Base-by-base conservation (phyloP, 1,140 invertebrate genomes). In the Zaprionus tsacasi region DNA sequence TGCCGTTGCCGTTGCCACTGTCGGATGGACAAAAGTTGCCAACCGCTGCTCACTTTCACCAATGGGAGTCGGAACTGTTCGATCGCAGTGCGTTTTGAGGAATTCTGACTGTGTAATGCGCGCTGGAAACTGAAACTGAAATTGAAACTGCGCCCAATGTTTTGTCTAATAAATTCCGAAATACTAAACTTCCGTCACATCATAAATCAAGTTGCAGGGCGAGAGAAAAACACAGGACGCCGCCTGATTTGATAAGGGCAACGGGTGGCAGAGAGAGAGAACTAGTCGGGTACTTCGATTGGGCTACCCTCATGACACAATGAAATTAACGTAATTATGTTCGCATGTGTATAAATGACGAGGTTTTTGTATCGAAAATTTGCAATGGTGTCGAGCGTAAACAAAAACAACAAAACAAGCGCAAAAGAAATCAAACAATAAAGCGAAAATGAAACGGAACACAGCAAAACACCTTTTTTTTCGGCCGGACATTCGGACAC, bases 281-380 rank as follows among this genome's bases (percentile, higher is more conserved):
- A 6, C 40, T 13, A 12, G 35, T 30, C 33, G 21, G 45, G 45
- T 50, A 50, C 45, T 50, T 50, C 17, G n/a, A 33, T 36, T 43
- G 65, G 59, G 36, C 79, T 86, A 86, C 82, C 82, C 79, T 86
- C 79, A 82, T 86, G 64, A 73, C 68, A 86, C 78, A 78, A 76
- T 70, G 83, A 88, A 88, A 88, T 88, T 88, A 87, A 88, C 85
- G 83, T 88, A 88, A 88, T 88, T 88, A 88, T 88, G 83, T 88
- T 88, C 83, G 85, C 83, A 88, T 88, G 76, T 88, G 70, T 73
- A 82, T 82, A 80, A 78, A 74, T 78, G 76, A 80, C 76, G 63
- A 70, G 70, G 67, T 67, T 79, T 79, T 79, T 76, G 77, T 77
- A 73, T 59, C 69, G 17, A 76, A 79, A 78, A 88, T 88, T 88